These are phyloP conservation scores for Zeuzera pyrina DNA, from an alignment of 2,888 invertebrate species.

Conservation along the genomic window DNA sequence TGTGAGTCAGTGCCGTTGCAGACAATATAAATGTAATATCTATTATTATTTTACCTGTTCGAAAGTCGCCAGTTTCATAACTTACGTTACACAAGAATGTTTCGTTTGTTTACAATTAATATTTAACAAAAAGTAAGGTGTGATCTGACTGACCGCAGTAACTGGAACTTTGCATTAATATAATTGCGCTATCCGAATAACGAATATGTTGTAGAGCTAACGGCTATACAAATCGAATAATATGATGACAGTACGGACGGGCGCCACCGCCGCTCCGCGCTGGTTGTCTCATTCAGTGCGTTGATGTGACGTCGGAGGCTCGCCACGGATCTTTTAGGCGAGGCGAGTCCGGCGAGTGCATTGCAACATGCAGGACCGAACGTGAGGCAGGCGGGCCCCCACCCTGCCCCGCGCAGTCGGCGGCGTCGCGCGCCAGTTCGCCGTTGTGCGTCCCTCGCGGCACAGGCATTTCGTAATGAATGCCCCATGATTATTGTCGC, in stretches of 20 bases:
- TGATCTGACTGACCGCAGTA: too few relatives aligned
- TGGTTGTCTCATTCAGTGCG: constrained; percentile 26
- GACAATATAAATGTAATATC: too few relatives aligned
- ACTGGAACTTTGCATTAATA: too few relatives aligned
- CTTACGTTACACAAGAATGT: too few relatives aligned
- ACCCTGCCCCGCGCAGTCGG: constrained; percentile 43
- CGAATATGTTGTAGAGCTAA: too few relatives aligned
- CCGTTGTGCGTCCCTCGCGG: constrained; percentile 64
- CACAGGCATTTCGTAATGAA: constrained; percentile 47
- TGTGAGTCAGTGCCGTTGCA: too few relatives aligned
- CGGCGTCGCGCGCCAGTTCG: constrained; percentile 55
- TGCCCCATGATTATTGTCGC: constrained; percentile 29
- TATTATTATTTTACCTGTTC: too few relatives aligned
- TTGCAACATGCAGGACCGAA: constrained; percentile 59
- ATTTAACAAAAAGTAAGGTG: too few relatives aligned
- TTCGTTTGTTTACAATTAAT: too few relatives aligned
- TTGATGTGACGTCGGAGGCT: constrained; percentile 25
- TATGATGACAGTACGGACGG: constrained; percentile 26
- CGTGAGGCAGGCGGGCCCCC: constrained; percentile 54
- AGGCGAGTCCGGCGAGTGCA: constrained; percentile 29
- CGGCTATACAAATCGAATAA: neutral
- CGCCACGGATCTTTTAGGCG: constrained; percentile 33
- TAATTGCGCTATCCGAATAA: too few relatives aligned
- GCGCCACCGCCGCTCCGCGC: constrained; percentile 40
- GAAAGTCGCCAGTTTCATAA: too few relatives aligned